Evolutionary conservation across 2,113 vertebrate genomes (phyloP).

Genomic region (Salminus brasiliensis): DNA sequence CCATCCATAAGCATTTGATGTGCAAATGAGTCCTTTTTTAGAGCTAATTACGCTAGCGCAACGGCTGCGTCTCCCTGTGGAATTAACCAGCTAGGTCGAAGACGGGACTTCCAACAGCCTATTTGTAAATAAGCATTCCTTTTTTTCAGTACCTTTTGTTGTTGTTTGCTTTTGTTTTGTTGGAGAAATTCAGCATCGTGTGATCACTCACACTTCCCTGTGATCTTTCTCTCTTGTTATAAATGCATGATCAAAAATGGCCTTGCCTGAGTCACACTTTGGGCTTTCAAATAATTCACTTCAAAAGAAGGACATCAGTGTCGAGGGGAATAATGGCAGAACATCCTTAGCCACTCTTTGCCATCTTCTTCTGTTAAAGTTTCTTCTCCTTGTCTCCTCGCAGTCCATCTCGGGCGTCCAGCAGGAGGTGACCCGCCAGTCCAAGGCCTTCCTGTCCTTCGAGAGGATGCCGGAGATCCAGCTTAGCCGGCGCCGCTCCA

Average conservation of each 20-base stretch:
- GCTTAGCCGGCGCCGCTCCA: conserved; percentile 78
- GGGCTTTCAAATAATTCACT: not conserved
- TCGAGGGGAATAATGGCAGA: not conserved
- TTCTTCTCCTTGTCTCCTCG: conserved; percentile 43
- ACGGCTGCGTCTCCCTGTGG: conserved; percentile 6
- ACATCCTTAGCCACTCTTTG: not conserved
- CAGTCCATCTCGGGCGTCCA: conserved; percentile 96
- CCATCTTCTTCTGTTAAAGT: not conserved
- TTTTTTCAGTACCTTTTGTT: not conserved
- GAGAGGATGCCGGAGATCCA: conserved; percentile 95
- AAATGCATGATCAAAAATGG: not conserved
- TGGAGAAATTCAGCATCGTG: not conserved
- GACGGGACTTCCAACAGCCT: not conserved
- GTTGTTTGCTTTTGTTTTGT: conserved; percentile 11
- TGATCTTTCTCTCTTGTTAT: not conserved
- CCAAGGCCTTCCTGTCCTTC: conserved; percentile 91
- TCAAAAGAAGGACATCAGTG: not conserved
- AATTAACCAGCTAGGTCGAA: conserved; percentile 23
- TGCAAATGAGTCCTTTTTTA: conserved; percentile 41
- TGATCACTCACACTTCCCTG: not conserved
- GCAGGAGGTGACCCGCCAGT: conserved; percentile 91
- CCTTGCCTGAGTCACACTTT: not conserved
- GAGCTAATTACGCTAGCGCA: conserved; percentile 15
- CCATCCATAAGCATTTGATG: conserved; percentile 39
- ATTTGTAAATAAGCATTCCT: not conserved